phyloP scores from a whole-genome alignment of 2,888 invertebrate species.

The Odontocolon sp. region DNA sequence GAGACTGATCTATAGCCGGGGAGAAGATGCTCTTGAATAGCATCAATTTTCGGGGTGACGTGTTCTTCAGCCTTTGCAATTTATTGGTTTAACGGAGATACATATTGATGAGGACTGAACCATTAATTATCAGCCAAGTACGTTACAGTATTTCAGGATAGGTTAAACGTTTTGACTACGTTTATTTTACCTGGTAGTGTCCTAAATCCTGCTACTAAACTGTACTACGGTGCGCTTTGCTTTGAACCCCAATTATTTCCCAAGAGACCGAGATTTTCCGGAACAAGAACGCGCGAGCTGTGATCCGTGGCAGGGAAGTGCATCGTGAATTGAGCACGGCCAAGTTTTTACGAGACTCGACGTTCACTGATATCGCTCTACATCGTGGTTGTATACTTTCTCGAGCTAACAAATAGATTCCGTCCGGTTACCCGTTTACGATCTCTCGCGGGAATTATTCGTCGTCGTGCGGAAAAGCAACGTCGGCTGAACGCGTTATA shows the following conservation, averaged over 20 bases:
- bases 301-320: neutral
- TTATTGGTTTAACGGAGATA: neutral
- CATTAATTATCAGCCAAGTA: neutral
- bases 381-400: slow-evolving; percentile 24
- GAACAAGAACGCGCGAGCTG: neutral
- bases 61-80: neutral
- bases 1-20: slow-evolving; percentile 34
- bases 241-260: slow-evolving; percentile 5
- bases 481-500: slow-evolving; percentile 18
- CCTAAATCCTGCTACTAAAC: neutral
- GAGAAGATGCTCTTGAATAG: neutral
- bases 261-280: neutral
- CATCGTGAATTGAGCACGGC: slow-evolving; percentile 3
- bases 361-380: neutral
- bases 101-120: neutral
- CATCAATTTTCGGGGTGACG: slow-evolving; percentile 3
- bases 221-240: neutral
- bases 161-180: neutral
- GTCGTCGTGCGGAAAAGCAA: slow-evolving; percentile 37
- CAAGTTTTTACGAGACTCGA: slow-evolving; percentile 14
- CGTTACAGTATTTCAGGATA: neutral
- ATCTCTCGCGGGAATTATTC: slow-evolving; percentile 60
- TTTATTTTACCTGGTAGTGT: neutral
- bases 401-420: slow-evolving; percentile 50
- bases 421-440: slow-evolving; percentile 52